Base-by-base conservation (phyloP, 2,113 vertebrate genomes). In the Harpagus bidentatus region DNA sequence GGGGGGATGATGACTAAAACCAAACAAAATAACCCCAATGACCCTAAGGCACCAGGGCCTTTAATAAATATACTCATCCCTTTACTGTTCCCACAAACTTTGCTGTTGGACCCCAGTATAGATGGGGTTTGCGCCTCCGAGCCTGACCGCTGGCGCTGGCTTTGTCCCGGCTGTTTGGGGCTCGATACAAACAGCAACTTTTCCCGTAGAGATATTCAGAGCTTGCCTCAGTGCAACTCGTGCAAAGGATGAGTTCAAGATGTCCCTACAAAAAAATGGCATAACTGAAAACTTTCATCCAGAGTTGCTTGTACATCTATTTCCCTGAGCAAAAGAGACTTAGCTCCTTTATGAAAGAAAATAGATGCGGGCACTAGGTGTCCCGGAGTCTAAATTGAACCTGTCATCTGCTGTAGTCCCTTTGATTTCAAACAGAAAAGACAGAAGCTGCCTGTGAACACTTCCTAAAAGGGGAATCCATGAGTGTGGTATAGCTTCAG, bases 131-230 rank as follows among this genome's bases (percentile, higher is more conserved):
- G 28, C 16, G 34, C 20, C n/a, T 63, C 38, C 55, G 31, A 34
- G 23, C 6, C 23, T 50, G 34, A 40, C 3, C 1, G 0, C 23
- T 15, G 11, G 21, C 19, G 8, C 1, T 23, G 16, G n/a, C 14
- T 56, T 59, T 79, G 12, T 32, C 28, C 40, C 2, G 4, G 11
- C 5, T 26, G 71, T 63, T 45, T 17, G 52, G 26, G n/a, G 16
- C 34, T 82, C 11, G 6, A 28, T 20, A 8, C 26, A 28, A 86
- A 58, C 3, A 25, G 14, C 6, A 63, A 11, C 9, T 82, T 67
- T 61, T 61, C 59, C 52, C 11, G 6, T 0, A 34, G 23, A 53
- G 18, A 6, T 15, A 36, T 13, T 52, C 31, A 28, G 47, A 26
- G 13, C 17, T 91, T 42, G 8, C 29, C 56, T 81, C 29, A 42